A percentile compares a stretch with the other conserved stretches of the same genome.
Conservation (phyloP, 2,797 vertebrate genomes). For the Acanthis flammea region DNA sequence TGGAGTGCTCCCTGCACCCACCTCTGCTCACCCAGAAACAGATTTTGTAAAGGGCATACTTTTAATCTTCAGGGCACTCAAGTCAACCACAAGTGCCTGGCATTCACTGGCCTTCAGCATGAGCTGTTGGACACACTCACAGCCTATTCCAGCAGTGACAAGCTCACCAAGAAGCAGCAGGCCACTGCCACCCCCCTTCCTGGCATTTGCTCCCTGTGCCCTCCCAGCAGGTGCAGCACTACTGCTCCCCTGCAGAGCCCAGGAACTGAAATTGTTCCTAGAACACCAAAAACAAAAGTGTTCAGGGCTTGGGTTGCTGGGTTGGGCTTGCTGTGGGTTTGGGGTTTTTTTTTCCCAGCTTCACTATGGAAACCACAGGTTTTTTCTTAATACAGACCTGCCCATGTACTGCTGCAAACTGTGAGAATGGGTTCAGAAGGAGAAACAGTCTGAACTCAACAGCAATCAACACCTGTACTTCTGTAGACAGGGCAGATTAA, state of each 20-base stretch:
- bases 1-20: neutral
- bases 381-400: neutral
- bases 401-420: neutral
- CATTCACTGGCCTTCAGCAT: neutral
- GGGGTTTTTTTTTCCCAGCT: neutral
- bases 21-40: neutral
- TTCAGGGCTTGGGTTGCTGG: neutral
- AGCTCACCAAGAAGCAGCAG: neutral
- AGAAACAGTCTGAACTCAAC: neutral
- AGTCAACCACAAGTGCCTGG: neutral
- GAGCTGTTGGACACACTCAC: accelerated
- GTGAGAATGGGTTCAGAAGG: neutral
- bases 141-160: neutral
- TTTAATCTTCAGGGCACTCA: neutral
- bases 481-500: neutral
- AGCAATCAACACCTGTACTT: neutral
- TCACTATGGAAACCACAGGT: neutral
- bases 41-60: neutral
- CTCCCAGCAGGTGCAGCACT: neutral
- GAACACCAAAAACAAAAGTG: neutral
- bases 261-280: neutral
- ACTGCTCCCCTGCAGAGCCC: neutral
- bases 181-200: neutral
- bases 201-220: neutral
- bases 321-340: neutral